Evolutionary conservation across 2,888 invertebrate species (phyloP).

Genomic region (Blera fallax): DNA sequence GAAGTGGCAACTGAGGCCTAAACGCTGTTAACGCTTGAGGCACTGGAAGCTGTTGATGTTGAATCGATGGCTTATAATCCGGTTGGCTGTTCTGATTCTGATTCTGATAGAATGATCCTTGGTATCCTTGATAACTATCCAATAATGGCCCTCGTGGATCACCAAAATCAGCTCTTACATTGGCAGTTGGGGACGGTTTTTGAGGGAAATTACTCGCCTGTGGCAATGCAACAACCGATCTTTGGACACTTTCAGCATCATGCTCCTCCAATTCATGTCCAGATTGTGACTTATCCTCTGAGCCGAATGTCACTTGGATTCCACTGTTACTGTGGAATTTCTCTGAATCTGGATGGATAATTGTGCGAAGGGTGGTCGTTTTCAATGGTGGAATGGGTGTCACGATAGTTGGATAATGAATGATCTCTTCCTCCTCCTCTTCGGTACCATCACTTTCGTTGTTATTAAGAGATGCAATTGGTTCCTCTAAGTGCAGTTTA

Average conservation of each 20-base stretch:
- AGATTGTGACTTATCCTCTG: conserved; percentile 82
- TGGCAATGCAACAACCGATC: conserved; percentile 84
- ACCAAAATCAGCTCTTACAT: conserved; percentile 77
- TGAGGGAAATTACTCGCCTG: conserved; percentile 53
- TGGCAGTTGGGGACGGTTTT: conserved; percentile 64
- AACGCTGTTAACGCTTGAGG: conserved; percentile 44
- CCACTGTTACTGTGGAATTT: conserved; percentile 91
- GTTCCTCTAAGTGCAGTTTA: conserved; percentile 90
- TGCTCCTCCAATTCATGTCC: conserved; percentile 83
- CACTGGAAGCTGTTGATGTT: conserved; percentile 58
- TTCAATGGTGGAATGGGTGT: conserved; percentile 84
- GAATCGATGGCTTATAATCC: conserved; percentile 58
- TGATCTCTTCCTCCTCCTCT: conserved; percentile 82
- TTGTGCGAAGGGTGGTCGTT: conserved; percentile 90
- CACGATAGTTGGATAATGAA: conserved; percentile 82
- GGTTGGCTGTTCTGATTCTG: conserved; percentile 73
- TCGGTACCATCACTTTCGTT: conserved; percentile 85
- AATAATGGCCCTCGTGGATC: conserved; percentile 2
- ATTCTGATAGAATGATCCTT: conserved; percentile 69
- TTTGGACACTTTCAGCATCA: conserved; percentile 86
- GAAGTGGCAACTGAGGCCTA: conserved; percentile 75
- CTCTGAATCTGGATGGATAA: conserved; percentile 94
- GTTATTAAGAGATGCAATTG: conserved; percentile 89
- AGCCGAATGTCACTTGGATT: conserved; percentile 91
- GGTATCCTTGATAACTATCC: conserved; percentile 31